phyloP scores from a whole-genome alignment of 1,140 invertebrate genomes.

The Leguminivora glycinivorella region DNA sequence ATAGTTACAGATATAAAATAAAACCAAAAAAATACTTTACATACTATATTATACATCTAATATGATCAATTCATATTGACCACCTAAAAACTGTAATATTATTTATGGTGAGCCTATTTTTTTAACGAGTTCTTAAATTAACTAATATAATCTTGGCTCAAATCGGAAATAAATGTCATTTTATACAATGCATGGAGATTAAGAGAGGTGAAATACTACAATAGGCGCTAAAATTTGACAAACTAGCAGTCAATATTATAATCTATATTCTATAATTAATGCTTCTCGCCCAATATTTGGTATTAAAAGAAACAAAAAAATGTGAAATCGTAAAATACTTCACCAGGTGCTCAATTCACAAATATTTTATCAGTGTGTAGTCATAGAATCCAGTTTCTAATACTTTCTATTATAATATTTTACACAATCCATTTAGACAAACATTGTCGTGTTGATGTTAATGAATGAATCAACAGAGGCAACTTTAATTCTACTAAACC shows the following conservation, averaged over 20 bases:
- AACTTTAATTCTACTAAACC: too few species aligned
- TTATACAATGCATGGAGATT: constrained; percentile 2
- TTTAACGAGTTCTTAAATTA: neutral
- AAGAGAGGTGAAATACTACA: neutral
- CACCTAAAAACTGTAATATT: neutral
- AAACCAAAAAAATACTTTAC: constrained; percentile 29
- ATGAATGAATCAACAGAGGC: too few species aligned
- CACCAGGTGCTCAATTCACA: neutral
- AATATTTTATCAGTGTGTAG: neutral
- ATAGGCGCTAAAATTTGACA: neutral
- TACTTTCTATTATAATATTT: too few species aligned
- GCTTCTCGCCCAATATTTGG: neutral
- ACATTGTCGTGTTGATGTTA: too few species aligned
- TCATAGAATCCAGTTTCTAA: neutral
- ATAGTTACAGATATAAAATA: constrained; percentile 22
- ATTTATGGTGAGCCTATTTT: neutral
- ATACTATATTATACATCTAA: constrained; percentile 20
- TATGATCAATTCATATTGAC: constrained; percentile 2
- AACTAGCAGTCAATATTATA: neutral
- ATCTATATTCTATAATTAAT: neutral
- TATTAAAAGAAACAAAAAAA: neutral
- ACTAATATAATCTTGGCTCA: neutral
- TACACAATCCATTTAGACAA: too few species aligned
- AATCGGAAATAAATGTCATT: neutral
- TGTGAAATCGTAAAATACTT: neutral